phyloP scores from a whole-genome alignment of 2,797 vertebrate species.

The Podargus strigoides region DNA sequence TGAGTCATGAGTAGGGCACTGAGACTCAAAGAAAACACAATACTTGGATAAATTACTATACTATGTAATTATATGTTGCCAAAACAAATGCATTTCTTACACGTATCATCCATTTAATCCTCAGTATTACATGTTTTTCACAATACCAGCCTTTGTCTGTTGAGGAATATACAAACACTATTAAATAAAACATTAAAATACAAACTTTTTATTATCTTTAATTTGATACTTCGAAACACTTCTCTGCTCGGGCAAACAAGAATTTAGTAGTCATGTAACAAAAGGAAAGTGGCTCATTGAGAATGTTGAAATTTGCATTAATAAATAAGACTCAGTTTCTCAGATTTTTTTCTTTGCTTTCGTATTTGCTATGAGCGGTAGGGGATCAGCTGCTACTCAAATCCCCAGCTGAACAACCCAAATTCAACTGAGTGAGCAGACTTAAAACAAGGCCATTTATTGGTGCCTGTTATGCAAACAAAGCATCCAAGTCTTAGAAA shows the following conservation, averaged over 20 bases:
- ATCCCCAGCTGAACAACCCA: slow-evolving; percentile 84
- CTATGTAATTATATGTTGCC: neutral
- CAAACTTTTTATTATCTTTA: slow-evolving; percentile 49
- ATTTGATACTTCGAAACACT: slow-evolving; percentile 63
- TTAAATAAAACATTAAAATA: slow-evolving; percentile 16
- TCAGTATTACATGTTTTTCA: neutral
- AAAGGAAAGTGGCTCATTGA: slow-evolving; percentile 71
- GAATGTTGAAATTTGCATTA: slow-evolving; percentile 79
- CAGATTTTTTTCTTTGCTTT: slow-evolving; percentile 65
- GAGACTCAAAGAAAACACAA: neutral
- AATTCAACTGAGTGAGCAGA: slow-evolving; percentile 82
- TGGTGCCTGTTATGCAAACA: slow-evolving; percentile 85
- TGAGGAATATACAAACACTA: neutral
- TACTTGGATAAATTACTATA: neutral
- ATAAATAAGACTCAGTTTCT: slow-evolving; percentile 74
- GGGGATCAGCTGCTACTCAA: slow-evolving; percentile 83
- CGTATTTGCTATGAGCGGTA: slow-evolving; percentile 75
- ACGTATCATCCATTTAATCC: neutral
- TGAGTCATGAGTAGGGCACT: fast-evolving
- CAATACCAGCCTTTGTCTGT: neutral
- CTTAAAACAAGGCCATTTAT: slow-evolving; percentile 84
- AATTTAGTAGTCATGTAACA: slow-evolving; percentile 69
- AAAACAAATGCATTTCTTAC: slow-evolving; percentile 4
- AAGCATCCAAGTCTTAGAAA: slow-evolving; percentile 80
- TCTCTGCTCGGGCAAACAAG: slow-evolving; percentile 67